Conservation (phyloP, 2,113 vertebrate species). For the Mohoua ochrocephala region DNA sequence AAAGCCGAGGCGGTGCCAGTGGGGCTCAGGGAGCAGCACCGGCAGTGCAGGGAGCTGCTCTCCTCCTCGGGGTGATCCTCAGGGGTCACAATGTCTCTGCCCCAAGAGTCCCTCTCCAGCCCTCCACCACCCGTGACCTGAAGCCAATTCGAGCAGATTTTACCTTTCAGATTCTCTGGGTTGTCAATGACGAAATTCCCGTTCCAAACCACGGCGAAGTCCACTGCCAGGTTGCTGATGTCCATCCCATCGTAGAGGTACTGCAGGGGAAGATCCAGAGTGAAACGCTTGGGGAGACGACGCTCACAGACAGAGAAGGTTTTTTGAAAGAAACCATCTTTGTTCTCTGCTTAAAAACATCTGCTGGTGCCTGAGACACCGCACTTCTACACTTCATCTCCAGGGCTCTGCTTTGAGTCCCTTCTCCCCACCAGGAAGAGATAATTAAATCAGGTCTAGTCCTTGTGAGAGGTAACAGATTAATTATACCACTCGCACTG, state of each 20-base stretch:
- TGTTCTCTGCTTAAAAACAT: background rate
- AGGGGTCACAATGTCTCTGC: rapidly evolving
- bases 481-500: slow-evolving; percentile 34
- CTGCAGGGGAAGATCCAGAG: slow-evolving; percentile 57
- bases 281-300: background rate
- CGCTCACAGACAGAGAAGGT: background rate
- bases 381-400: background rate
- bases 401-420: background rate
- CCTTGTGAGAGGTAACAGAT: slow-evolving; percentile 36
- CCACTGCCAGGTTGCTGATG: slow-evolving; percentile 91
- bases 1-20: background rate
- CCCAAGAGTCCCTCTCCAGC: background rate
- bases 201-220: slow-evolving; percentile 98
- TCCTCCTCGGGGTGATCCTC: background rate
- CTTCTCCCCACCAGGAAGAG: background rate
- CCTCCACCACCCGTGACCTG: rapidly evolving
- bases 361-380: background rate
- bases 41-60: background rate
- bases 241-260: slow-evolving; percentile 96
- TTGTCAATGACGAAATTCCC: slow-evolving; percentile 99
- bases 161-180: slow-evolving; percentile 93
- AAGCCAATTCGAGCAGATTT: background rate
- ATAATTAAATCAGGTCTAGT: slow-evolving; percentile 54
- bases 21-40: background rate
- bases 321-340: background rate